These are phyloP conservation scores for Macrotrachela quadricornifera DNA, from an alignment of 1,140 invertebrate species.

Conservation along the genomic window DNA sequence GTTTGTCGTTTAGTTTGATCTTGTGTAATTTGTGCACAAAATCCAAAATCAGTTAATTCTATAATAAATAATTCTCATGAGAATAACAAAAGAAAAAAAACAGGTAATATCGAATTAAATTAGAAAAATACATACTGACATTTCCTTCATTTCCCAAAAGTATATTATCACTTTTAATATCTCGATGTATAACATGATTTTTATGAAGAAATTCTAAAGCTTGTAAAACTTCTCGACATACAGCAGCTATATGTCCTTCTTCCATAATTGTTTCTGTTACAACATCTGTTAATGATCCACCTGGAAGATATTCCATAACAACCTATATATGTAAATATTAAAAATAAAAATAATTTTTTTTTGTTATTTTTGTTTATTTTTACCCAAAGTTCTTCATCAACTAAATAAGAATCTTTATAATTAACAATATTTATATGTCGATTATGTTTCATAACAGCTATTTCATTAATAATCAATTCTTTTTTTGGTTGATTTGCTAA, in stretches of 20 bases:
- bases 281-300: slow-evolving; percentile 90
- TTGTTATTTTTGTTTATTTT: no score
- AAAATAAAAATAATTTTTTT: no score
- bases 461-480: slow-evolving; percentile 98
- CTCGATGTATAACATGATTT: slow-evolving; percentile 90
- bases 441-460: slow-evolving; percentile 91
- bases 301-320: slow-evolving; percentile 97
- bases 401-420: slow-evolving; percentile 82
- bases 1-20: slow-evolving; percentile 96
- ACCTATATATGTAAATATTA: slow-evolving; percentile 17
- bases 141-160: slow-evolving; percentile 89
- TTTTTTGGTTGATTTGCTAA: slow-evolving; percentile 94
- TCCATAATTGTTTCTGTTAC: slow-evolving; percentile 99
- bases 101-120: no score
- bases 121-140: slow-evolving; percentile 40
- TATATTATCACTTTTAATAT: slow-evolving; percentile 98
- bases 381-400: slow-evolving; percentile 91
- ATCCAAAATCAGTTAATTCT: slow-evolving; percentile 78
- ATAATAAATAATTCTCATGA: slow-evolving; percentile 11
- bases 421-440: slow-evolving; percentile 98
- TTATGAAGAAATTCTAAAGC: slow-evolving; percentile 90
- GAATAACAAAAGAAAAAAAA: no score
- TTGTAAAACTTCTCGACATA: slow-evolving; percentile 77
- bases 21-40: slow-evolving; percentile 95
- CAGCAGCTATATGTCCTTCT: slow-evolving; percentile 96